Percentiles rank a stretch among this genome's conserved stretches.
Evolutionary conservation across 2,888 invertebrate genomes (phyloP).

Genomic region (Drosophila neoperkinsi): DNA sequence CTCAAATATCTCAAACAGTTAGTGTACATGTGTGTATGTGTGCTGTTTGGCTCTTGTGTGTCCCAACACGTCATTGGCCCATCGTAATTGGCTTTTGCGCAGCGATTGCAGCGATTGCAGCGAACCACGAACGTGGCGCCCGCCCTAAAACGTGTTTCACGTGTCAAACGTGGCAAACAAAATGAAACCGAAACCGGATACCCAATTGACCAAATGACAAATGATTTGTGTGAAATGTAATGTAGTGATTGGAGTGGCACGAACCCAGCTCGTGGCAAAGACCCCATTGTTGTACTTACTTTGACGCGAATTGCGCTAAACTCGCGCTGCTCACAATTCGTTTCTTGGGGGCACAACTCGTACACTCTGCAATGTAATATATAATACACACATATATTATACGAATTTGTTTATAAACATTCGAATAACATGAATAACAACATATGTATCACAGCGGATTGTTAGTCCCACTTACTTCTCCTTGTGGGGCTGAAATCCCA

Average conservation of each 20-base stretch:
- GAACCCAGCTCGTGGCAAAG: slow-evolving; percentile 47
- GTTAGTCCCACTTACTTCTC: slow-evolving; percentile 78
- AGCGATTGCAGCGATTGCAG: slow-evolving; percentile 32
- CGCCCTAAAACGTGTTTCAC: slow-evolving; percentile 63
- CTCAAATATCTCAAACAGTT: background rate
- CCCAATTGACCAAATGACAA: slow-evolving; percentile 34
- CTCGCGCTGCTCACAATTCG: slow-evolving; percentile 83
- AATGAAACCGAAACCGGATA: slow-evolving; percentile 22
- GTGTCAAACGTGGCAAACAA: slow-evolving; percentile 59
- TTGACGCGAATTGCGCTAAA: slow-evolving; percentile 84
- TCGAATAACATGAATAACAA: slow-evolving; percentile 53
- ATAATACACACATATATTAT: background rate
- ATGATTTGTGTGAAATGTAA: slow-evolving; percentile 19
- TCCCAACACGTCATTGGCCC: slow-evolving; percentile 13
- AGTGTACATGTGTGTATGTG: background rate
- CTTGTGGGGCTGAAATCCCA: slow-evolving; percentile 82
- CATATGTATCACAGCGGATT: slow-evolving; percentile 38
- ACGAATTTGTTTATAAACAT: slow-evolving; percentile 56
- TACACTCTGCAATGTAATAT: slow-evolving; percentile 76
- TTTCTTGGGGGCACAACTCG: slow-evolving; percentile 83
- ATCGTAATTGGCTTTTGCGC: slow-evolving; percentile 21
- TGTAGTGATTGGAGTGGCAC: slow-evolving; percentile 51
- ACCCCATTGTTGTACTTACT: slow-evolving; percentile 68
- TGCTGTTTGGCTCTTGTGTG: background rate
- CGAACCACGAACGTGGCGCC: slow-evolving; percentile 49